phyloP scores from a whole-genome alignment of 2,113 vertebrate species.

The Rhinoderma darwinii region DNA sequence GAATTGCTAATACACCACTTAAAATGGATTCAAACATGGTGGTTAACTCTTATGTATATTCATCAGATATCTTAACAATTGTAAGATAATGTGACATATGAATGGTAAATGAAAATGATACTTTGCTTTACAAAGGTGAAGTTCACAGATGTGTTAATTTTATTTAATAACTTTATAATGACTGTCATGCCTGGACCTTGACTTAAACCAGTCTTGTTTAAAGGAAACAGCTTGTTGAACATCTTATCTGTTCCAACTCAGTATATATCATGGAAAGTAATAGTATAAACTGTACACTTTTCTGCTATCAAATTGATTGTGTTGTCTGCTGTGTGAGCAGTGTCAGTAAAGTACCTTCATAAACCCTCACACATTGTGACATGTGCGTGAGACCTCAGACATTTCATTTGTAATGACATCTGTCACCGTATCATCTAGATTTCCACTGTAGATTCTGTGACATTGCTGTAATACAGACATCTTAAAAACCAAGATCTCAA shows the following conservation, averaged over 20 bases:
- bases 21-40: not conserved
- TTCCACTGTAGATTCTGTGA: slow-evolving; percentile 48
- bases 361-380: slow-evolving; percentile 23
- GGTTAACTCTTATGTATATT: not conserved
- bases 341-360: slow-evolving; percentile 23
- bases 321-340: slow-evolving; percentile 16
- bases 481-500: slow-evolving; percentile 58
- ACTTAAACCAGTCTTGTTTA: not conserved
- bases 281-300: slow-evolving; percentile 33
- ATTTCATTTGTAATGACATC: slow-evolving; percentile 66
- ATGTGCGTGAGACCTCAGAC: slow-evolving; percentile 32
- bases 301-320: slow-evolving; percentile 31
- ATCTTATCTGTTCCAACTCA: slow-evolving; percentile 59
- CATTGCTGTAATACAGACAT: slow-evolving; percentile 56
- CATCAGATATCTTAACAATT: not conserved
- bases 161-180: not conserved
- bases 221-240: slow-evolving; percentile 55
- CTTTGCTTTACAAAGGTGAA: not conserved
- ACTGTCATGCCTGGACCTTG: not conserved
- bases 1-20: not conserved
- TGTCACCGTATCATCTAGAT: slow-evolving; percentile 64
- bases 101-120: not conserved
- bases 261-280: slow-evolving; percentile 61
- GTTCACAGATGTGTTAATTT: not conserved
- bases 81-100: not conserved